phyloP scores from a whole-genome alignment of 2,888 invertebrate genomes.

The Gymnoscelis rufifasciata region DNA sequence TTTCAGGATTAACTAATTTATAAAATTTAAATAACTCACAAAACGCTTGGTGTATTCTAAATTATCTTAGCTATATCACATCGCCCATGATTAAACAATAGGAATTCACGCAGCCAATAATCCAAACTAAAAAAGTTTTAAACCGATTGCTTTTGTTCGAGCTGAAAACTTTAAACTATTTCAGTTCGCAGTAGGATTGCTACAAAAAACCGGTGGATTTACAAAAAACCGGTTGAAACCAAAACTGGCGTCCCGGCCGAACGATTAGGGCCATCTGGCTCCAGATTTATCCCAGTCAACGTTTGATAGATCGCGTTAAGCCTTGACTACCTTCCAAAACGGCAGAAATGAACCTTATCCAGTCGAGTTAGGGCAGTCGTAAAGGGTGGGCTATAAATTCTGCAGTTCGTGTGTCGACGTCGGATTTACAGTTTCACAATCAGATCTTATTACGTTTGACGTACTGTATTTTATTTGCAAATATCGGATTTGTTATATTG shows the following conservation, averaged over 20 bases:
- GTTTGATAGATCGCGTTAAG: slow-evolving; percentile 40
- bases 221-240: slow-evolving; percentile 12
- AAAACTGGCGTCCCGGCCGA: slow-evolving; percentile 35
- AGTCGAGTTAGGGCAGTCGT: slow-evolving; percentile 13
- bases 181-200: slow-evolving; percentile 7
- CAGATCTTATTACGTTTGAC: slow-evolving; percentile 26
- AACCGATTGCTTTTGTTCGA: background rate
- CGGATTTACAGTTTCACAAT: slow-evolving; percentile 28
- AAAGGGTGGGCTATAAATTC: slow-evolving; percentile 20
- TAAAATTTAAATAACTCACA: too few relatives aligned
- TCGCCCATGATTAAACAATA: too few relatives aligned
- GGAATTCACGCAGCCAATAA: too few relatives aligned
- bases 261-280: slow-evolving; percentile 41
- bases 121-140: too few relatives aligned
- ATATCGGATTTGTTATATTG: slow-evolving; percentile 9
- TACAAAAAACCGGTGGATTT: slow-evolving; percentile 5
- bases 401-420: slow-evolving; percentile 18
- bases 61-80: too few relatives aligned
- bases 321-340: slow-evolving; percentile 14
- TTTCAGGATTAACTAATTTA: too few relatives aligned
- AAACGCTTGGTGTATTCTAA: too few relatives aligned
- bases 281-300: slow-evolving; percentile 41
- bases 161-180: background rate
- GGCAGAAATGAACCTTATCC: slow-evolving; percentile 18
- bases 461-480: slow-evolving; percentile 19